phyloP scores from a whole-genome alignment of 2,113 vertebrate genomes.

The Neofelis nebulosa region DNA sequence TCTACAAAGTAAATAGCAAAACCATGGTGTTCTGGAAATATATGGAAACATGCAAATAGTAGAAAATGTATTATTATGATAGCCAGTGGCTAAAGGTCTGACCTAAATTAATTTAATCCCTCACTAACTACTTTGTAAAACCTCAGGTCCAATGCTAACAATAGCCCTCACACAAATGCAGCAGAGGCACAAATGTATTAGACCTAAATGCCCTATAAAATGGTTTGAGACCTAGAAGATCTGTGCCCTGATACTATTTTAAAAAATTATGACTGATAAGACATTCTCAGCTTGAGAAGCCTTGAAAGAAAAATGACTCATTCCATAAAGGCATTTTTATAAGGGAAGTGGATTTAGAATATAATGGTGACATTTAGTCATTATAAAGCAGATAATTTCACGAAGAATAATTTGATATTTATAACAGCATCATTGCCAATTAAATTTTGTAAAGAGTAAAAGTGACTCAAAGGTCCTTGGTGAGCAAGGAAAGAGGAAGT shows the following conservation, averaged over 20 bases:
- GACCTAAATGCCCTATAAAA: background rate
- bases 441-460: conserved; percentile 58
- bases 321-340: conserved; percentile 58
- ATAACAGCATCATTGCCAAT: conserved; percentile 54
- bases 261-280: conserved; percentile 62
- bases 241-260: conserved; percentile 48
- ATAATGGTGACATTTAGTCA: conserved; percentile 62
- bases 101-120: conserved; percentile 46
- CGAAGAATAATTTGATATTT: conserved; percentile 71
- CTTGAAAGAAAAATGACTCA: conserved; percentile 67
- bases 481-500: conserved; percentile 28
- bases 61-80: background rate
- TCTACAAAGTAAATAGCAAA: conserved; percentile 46
- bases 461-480: conserved; percentile 60
- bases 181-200: background rate
- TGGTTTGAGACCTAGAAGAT: conserved; percentile 22
- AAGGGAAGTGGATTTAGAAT: conserved; percentile 61
- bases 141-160: background rate
- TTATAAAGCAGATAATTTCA: conserved; percentile 66
- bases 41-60: background rate
- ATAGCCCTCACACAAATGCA: background rate
- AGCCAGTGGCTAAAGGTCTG: conserved; percentile 14
- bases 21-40: background rate
- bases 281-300: conserved; percentile 49
- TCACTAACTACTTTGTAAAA: conserved; percentile 33